A percentile compares a stretch with the other conserved stretches of the same genome.
These are phyloP conservation scores for Galbula dea DNA, from an alignment of 2,113 vertebrate genomes.

Conservation along the genomic window DNA sequence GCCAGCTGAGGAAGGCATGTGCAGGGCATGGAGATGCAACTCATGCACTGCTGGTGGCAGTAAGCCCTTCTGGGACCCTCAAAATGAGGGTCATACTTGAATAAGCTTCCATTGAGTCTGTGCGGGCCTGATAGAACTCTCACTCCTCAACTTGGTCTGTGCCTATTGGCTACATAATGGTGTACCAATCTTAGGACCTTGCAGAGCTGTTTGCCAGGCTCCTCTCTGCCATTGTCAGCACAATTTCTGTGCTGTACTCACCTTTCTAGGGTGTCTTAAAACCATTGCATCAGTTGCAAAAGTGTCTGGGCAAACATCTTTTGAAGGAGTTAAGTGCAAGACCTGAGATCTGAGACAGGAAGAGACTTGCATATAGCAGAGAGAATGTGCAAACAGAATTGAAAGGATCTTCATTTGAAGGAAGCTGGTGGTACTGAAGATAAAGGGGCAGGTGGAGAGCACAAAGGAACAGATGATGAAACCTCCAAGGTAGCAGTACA, in stretches of 20 bases:
- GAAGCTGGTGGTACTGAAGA: neutral
- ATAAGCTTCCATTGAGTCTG: neutral
- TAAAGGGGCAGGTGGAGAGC: neutral
- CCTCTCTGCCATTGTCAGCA: neutral
- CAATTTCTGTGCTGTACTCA: neutral
- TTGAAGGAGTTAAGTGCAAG: neutral
- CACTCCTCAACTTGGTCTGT: neutral
- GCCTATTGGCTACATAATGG: rapidly evolving
- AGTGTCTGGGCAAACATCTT: neutral
- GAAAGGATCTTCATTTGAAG: neutral
- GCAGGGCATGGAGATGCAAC: neutral
- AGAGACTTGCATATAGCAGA: neutral
- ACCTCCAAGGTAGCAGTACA: neutral
- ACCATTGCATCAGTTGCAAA: neutral
- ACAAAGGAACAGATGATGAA: neutral
- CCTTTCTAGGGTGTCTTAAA: neutral
- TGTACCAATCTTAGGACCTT: neutral
- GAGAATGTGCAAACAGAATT: neutral
- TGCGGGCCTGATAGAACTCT: neutral
- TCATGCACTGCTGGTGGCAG: rapidly evolving
- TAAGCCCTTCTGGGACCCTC: too few relatives aligned
- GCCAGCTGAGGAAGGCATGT: neutral
- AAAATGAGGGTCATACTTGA: neutral
- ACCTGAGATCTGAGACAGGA: neutral
- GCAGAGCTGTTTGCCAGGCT: neutral